Evolutionary conservation across 2,888 invertebrate species (phyloP), one percentile per base, ranked within the genome.

Genomic region (Diloba caeruleocephala): DNA sequence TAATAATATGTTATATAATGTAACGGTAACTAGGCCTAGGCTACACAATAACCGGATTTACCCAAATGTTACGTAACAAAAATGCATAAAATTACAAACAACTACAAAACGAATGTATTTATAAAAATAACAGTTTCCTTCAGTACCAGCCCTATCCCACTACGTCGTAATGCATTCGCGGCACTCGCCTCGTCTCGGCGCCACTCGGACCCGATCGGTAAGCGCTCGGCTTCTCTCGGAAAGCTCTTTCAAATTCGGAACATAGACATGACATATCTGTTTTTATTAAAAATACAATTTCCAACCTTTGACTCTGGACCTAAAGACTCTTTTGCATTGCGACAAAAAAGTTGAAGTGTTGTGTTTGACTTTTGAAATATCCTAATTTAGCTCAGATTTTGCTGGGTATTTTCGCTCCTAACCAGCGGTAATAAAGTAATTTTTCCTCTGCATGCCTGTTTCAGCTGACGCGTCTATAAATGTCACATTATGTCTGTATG

Each of bases 121-220:
- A 46, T 60, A 70, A 67, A 70, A 70, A 70, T 85, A 65, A 39
- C 19, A 51, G 48, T 69, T 88, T 85, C 79, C 70, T 50, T 12
- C 17, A 1, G 62, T 54, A 78, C 49, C 89, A 91, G 53, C 92
- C 92, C 91, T 92, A 85, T 52, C 51, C 48, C 79, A 75, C 81
- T 80, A 84, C 85, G 82, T 81, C 85, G 91, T 91, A 91, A 91
- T 92, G 92, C 92, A 92, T 90, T 90, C 91, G 83, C 83, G 84
- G 84, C 84, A 75, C 85, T 89, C 88, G 88, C 86, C 73, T 83
- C 82, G 85, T 82, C 87, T 93, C 92, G 92, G 91, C 90, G 88
- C 86, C 89, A 74, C 80, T 92, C 92, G 92, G 92, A 83, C 90
- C 87, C 84, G 92, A 92, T 92, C 92, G 92, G 92, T 92, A 92